Evolutionary conservation across 2,888 invertebrate species (phyloP), one percentile per base, ranked within the genome.

Genomic region (Troides helena): DNA sequence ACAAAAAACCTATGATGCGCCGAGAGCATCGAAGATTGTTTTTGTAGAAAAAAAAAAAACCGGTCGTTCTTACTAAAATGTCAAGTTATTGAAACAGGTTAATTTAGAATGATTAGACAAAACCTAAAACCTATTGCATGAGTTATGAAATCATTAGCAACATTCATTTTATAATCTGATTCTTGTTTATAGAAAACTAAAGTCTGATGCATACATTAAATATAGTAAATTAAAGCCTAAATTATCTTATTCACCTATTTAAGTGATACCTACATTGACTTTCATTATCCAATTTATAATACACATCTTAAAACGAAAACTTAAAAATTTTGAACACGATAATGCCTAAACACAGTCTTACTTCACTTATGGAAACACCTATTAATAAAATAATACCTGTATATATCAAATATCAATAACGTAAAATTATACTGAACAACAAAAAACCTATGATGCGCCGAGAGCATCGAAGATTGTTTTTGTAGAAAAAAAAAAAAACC

Each of bases 211-310:
- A 30, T 30, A 30, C 5, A 30, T 3, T 3, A 30, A 0, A 21
- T 21, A 1, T 21, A 21, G 21, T 21, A n/a, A n/a, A n/a, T n/a
- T n/a, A n/a, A n/a, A 21, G 21, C 30, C 3, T 0, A 30, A 30
- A 30, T 30, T 25, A 3, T 25, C 25, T 25, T 25, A 25, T 25
- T 25, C 10, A 25, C 8, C 59, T 59, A 4, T 39, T 8, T 6
- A 17, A n/a, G n/a, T 61, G 30, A 30, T 43, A 86, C 91, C 84
- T 76, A 92, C 92, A 74, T 91, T 87, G 25, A 91, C 76, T 75
- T 85, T 89, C 76, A 90, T 83, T 0, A 92, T 74, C 92, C 92
- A 92, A 74, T 92, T 90, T n/a, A 91, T 78, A 21, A 21, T 21
- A 21, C 21, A 21, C 21, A 21, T 21, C 21, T 0, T 21, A 1